Base-by-base conservation (phyloP, 2,888 invertebrate genomes). In the Cataglyphis albicans region DNA sequence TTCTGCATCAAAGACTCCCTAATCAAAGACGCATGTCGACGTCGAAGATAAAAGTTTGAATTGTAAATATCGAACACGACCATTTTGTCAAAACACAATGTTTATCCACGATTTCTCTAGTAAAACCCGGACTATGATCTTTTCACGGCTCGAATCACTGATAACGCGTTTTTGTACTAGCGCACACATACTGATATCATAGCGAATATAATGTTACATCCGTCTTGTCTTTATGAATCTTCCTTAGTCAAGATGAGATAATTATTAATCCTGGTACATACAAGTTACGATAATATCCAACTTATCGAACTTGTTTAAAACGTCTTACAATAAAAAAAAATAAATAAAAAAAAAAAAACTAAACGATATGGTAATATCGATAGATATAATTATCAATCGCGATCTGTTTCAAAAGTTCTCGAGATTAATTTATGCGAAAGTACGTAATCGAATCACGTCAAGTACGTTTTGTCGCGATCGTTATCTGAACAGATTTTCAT, bases 131-230 rank as follows among this genome's bases (percentile, higher is more conserved):
- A 18, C 7, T 63, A 15, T 44, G 6, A 52, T 7, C n/a, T 63
- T 73, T 74, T 35, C 64, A 64, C 32, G 35, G 55, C 35, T 1
- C 21, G 70, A 35, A 74, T 64, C 64, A 32, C 32, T 21, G 74
- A 48, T 64, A 74, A 48, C 48, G 32, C 32, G 48, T 21, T 48
- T 74, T 15, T 74, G 35, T 18, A 48, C 12, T 38, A 29, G 15
- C 44, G 15, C 18, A 52, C 15, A 74, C 15, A 15, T 21, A 64
- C 64, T 64, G 48, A 74, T 74, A 74, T 21, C 48, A 21, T 48
- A 5, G 35, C 10, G 4, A 29, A 32, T 44, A 63, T 29, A 59
- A 32, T 32, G 29, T 12, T 5, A 18, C 6, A 18, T 35, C 9
- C 25, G 15, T 18, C 57, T 21, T 15, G 52, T 55, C 25, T 35